A percentile compares a stretch with the other conserved stretches of the same genome.
These are phyloP conservation scores for Fopius arisanus DNA, from an alignment of 1,140 invertebrate species.

Conservation along the genomic window DNA sequence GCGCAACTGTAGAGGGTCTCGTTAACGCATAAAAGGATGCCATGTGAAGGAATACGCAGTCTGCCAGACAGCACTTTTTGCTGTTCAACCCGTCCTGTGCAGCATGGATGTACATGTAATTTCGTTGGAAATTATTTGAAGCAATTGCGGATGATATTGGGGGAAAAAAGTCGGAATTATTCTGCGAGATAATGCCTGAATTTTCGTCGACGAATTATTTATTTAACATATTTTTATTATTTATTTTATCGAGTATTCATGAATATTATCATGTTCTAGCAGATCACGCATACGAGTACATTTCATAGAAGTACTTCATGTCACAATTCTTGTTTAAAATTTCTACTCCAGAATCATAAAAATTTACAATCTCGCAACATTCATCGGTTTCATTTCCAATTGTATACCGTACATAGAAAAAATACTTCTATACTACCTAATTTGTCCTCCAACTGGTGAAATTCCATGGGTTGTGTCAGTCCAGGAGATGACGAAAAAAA, in stretches of 20 bases:
- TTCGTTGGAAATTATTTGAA: not conserved
- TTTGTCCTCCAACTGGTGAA: not conserved
- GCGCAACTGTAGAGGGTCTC: not conserved
- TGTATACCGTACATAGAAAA: not conserved
- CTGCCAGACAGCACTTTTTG: not conserved
- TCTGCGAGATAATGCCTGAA: too few species aligned
- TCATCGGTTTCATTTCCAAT: not conserved
- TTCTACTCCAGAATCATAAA: too few species aligned
- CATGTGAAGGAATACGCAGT: constrained; percentile 4
- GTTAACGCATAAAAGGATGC: constrained; percentile 6
- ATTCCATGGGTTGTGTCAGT: not conserved
- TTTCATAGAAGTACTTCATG: too few species aligned
- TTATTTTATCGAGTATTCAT: too few species aligned
- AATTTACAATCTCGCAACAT: too few species aligned
- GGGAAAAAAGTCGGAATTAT: too few species aligned
- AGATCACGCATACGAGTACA: too few species aligned
- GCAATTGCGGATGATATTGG: not conserved
- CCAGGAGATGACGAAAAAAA: not conserved
- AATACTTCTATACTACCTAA: not conserved
- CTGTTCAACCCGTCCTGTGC: not conserved
- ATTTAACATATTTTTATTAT: too few species aligned
- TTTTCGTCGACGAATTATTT: too few species aligned
- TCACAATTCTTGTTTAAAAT: too few species aligned
- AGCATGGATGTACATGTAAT: not conserved
- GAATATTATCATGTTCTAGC: too few species aligned